Evolutionary conservation across 2,797 vertebrate species (phyloP).

Genomic region (Numenius phaeopus): DNA sequence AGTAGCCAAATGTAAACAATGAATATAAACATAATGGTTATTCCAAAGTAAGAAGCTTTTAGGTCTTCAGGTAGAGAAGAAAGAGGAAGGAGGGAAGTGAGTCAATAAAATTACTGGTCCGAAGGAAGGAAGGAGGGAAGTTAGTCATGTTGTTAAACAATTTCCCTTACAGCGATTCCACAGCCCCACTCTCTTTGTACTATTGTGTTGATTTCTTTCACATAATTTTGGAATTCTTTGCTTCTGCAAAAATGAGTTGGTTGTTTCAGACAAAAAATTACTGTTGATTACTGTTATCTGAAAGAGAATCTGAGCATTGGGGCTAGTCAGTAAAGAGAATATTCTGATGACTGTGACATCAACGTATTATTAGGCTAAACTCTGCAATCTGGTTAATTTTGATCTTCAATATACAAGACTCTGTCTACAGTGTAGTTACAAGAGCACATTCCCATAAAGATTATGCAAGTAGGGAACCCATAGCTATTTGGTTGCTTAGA

Average conservation of each 20-base stretch:
- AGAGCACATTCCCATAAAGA: neutral
- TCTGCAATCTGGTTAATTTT: neutral
- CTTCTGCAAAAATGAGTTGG: neutral
- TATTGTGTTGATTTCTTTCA: conserved; percentile 29
- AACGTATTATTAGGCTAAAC: neutral
- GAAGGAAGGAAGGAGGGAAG: conserved; percentile 69
- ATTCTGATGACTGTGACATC: neutral
- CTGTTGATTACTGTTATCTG: neutral
- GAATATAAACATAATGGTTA: conserved; percentile 28
- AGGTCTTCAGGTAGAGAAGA: conserved; percentile 46
- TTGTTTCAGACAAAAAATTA: neutral
- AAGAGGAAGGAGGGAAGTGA: conserved; percentile 73
- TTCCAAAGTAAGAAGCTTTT: conserved; percentile 29
- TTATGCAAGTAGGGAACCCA: neutral
- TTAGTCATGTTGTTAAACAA: conserved; percentile 62
- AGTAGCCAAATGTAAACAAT: conserved; percentile 44
- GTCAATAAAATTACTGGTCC: conserved; percentile 44
- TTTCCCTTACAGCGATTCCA: conserved; percentile 49
- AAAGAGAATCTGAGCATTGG: neutral
- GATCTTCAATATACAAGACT: neutral
- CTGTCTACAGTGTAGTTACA: neutral
- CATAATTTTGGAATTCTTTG: neutral
- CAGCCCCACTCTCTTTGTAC: neutral
- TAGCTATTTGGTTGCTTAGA: neutral
- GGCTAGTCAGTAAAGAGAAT: neutral